These are phyloP conservation scores for Leptestheria dahalacensis DNA, from an alignment of 1,140 invertebrate genomes.

Conservation along the genomic window DNA sequence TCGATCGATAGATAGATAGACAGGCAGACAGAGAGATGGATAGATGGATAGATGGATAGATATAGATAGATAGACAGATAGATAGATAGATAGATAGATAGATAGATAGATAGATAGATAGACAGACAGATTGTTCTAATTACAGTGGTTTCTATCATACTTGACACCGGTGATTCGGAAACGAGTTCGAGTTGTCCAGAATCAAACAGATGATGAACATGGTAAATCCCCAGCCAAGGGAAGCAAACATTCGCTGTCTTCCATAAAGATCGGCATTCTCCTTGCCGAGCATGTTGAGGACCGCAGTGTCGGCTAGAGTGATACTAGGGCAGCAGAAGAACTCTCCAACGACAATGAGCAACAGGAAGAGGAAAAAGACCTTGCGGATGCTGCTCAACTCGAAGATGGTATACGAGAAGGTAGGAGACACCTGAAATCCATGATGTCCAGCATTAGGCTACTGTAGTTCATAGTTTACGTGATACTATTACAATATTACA, in stretches of 20 bases:
- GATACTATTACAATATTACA: no score
- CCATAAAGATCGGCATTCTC: constrained; percentile 82
- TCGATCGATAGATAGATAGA: no score
- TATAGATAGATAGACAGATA: no score
- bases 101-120: no score
- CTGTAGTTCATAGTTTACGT: no score
- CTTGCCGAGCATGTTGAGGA: constrained; percentile 77
- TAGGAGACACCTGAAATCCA: constrained; percentile 55
- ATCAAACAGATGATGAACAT: constrained; percentile 98
- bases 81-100: no score
- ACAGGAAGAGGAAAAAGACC: constrained; percentile 82
- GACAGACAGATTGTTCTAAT: no score
- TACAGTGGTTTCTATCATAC: no score
- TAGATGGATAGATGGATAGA: no score
- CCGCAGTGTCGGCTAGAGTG: constrained; percentile 87
- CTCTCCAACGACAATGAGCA: constrained; percentile 89
- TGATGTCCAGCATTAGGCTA: no score
- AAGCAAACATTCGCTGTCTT: constrained; percentile 95
- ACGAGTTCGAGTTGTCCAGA: constrained; percentile 82
- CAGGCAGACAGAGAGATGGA: no score
- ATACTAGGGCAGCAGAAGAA: constrained; percentile 95
- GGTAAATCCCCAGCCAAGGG: constrained; percentile 89
- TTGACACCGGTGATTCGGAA: constrained; percentile 43
- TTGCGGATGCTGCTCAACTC: constrained; percentile 75
- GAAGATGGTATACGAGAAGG: constrained; percentile 76